Percentiles rank a stretch among this genome's conserved stretches.
Conservation (phyloP, 2,888 invertebrate species). For the Rugalucina vietnamica region DNA sequence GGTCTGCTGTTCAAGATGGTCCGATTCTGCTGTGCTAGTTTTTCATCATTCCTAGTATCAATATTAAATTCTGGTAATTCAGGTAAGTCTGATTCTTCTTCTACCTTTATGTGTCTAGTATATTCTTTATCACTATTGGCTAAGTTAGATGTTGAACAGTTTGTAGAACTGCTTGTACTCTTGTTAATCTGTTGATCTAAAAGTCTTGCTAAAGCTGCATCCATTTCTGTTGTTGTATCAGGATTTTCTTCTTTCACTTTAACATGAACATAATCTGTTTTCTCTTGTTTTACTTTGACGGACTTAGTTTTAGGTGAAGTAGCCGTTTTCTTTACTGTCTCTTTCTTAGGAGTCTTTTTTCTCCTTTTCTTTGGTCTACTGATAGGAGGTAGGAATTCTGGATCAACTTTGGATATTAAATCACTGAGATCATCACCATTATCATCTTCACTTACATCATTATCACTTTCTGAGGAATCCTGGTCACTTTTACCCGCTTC, state of each 20-base stretch:
- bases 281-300: neutral
- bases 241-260: neutral
- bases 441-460: constrained; percentile 1
- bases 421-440: constrained; percentile 27
- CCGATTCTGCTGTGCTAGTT: neutral
- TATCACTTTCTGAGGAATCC: constrained; percentile 8
- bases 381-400: neutral
- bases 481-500: constrained; percentile 10
- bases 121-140: constrained; percentile 44
- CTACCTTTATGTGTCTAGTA: constrained; percentile 47
- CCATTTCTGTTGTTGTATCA: neutral
- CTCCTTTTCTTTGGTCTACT: constrained; percentile 7
- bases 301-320: neutral
- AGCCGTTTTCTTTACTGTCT: neutral
- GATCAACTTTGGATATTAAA: neutral
- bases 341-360: neutral
- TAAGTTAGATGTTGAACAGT: neutral
- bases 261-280: neutral
- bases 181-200: constrained; percentile 39
- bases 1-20: neutral
- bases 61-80: no score
- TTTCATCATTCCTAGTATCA: neutral
- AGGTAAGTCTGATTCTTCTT: constrained; percentile 17
- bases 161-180: neutral
- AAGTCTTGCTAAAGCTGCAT: constrained; percentile 23